A percentile compares a stretch with the other conserved stretches of the same genome.
These are phyloP conservation scores for Corapipo altera DNA, from an alignment of 2,113 vertebrate genomes.

Conservation along the genomic window DNA sequence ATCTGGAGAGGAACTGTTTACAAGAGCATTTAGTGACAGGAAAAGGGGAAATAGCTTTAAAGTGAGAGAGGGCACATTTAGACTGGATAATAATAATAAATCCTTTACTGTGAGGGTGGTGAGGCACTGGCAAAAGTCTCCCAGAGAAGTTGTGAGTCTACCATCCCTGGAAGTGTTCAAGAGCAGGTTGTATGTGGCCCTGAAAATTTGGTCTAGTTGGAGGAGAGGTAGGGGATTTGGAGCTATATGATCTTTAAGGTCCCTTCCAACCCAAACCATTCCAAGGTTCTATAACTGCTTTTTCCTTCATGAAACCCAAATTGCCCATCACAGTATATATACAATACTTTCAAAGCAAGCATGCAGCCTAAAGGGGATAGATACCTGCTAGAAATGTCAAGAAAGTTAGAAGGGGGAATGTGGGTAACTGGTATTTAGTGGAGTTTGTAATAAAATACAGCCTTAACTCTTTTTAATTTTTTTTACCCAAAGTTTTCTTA, in stretches of 20 bases:
- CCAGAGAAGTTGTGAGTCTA: no score
- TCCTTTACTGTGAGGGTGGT: not conserved
- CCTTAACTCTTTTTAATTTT: not conserved
- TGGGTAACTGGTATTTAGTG: not conserved
- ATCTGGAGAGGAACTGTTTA: not conserved
- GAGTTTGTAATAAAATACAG: not conserved
- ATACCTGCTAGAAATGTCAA: not conserved
- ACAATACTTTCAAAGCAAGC: not conserved
- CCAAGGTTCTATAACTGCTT: not conserved
- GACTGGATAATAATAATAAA: not conserved
- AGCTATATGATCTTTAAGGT: no score
- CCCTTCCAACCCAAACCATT: not conserved
- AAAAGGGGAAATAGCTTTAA: not conserved
- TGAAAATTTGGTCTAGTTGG: accelerated
- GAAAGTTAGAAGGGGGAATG: not conserved
- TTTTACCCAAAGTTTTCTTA: not conserved
- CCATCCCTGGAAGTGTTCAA: no score
- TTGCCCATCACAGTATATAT: not conserved
- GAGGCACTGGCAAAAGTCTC: not conserved
- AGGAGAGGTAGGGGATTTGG: accelerated
- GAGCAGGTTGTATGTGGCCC: no score
- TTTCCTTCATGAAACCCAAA: not conserved
- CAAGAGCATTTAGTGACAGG: not conserved
- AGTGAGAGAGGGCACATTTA: not conserved
- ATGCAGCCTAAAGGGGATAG: not conserved